Evolutionary conservation across 2,113 vertebrate genomes (phyloP), one percentile per base, ranked within the genome.

Genomic region (Channa maculata): DNA sequence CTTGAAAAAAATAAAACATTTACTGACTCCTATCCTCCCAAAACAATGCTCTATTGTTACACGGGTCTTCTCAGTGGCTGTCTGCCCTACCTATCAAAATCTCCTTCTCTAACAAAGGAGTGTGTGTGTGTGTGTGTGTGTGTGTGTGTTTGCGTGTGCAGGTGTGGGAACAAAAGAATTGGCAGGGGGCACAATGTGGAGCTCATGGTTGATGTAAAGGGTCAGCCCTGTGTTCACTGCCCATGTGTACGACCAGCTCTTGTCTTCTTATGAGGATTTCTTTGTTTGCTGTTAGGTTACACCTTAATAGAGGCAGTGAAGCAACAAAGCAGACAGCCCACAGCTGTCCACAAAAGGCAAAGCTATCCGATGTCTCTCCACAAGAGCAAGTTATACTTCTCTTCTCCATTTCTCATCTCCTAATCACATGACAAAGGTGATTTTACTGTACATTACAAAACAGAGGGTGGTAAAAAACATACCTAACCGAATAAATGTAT

Each of bases 11-110:
- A 10, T 6, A 62, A 38, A 52, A 60, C 33, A 43, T 33, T 67
- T 53, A 53, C 24, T 24, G 24, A 75, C 63, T 67, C 53, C 39
- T 68, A 43, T 82, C 55, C 48, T 65, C 50, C 59, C 39, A 71
- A 88, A 82, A 92, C 86, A 92, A 92, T 92, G 65, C 85, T 72
- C 83, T 52, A 88, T 91, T 92, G 84, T 92, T 87, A 68, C 3
- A 5, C 65, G 61, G 62, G 50, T 77, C 65, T 70, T 65, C 77
- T 80, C 53, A 11, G 65, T 53, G 74, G 52, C 44, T 71, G 83
- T 51, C 57, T 63, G 71, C 69, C 49, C 73, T 75, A 77, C 77
- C 65, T 72, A 73, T 81, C 80, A 70, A 77, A 79, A 87, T 83
- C 58, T 82, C 68, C 41, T 68, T 66, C 59, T 68, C 52, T 57